Conservation (phyloP, 2,888 invertebrate species). For the Tachina grossa region DNA sequence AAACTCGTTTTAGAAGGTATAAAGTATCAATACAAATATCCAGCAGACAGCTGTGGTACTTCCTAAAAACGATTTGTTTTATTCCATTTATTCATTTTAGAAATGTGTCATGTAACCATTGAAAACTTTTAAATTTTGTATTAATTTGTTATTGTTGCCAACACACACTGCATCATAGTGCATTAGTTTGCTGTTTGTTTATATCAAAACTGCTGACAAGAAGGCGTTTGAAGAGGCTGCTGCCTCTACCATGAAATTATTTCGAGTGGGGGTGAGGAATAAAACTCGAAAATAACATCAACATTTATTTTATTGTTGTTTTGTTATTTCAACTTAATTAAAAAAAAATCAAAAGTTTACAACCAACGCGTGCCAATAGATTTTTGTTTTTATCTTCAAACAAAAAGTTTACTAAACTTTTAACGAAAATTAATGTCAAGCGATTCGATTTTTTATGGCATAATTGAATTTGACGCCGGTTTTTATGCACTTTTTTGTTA, state of each 20-base stretch:
- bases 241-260: not conserved
- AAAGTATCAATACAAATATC: not conserved
- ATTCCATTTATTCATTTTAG: not conserved
- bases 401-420: conserved; percentile 36
- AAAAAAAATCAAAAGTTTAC: conserved; percentile 31
- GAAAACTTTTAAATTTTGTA: conserved; percentile 9
- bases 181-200: not conserved
- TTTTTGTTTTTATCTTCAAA: conserved; percentile 10
- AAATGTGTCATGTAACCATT: conserved; percentile 41
- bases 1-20: not conserved
- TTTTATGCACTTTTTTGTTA: conserved; percentile 11
- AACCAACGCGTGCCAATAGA: conserved; percentile 57
- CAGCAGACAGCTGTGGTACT: not conserved
- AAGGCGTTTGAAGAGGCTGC: conserved; percentile 30
- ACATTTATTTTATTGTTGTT: not conserved
- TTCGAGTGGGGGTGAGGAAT: not conserved
- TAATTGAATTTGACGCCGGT: conserved; percentile 57
- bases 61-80: not conserved
- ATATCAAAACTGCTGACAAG: conserved; percentile 6
- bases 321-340: not conserved
- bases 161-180: not conserved
- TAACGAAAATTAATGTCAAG: conserved; percentile 55
- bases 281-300: not conserved
- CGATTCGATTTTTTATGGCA: conserved; percentile 43
- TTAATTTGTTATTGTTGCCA: conserved; percentile 14